Percentiles rank a stretch among this genome's conserved stretches.
Evolutionary conservation across 2,797 vertebrate genomes (phyloP).

Genomic region (Halcyon leucocephala): DNA sequence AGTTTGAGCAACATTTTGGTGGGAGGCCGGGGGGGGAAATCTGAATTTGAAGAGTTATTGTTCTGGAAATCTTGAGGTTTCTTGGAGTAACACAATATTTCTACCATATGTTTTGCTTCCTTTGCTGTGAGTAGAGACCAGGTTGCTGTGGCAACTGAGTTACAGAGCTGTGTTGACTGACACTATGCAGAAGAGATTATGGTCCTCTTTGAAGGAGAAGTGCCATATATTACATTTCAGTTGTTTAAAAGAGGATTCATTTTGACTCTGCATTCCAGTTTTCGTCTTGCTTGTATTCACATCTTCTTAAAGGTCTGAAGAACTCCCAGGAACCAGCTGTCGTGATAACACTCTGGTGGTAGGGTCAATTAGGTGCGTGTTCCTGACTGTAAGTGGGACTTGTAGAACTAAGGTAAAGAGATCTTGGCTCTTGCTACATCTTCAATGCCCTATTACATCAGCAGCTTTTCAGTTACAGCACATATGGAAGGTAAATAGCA

Average conservation of each 20-base stretch:
- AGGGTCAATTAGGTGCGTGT: neutral
- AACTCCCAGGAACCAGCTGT: neutral
- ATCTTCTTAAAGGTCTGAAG: neutral
- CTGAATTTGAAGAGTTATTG: neutral
- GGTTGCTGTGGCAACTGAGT: slow-evolving; percentile 60
- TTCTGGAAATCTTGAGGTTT: slow-evolving; percentile 29
- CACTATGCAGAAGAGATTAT: neutral
- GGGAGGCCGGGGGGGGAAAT: neutral
- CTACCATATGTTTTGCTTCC: slow-evolving; percentile 51
- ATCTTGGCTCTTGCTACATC: neutral
- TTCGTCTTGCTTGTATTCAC: neutral
- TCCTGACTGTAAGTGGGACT: neutral
- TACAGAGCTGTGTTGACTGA: slow-evolving; percentile 25
- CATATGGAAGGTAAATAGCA: neutral
- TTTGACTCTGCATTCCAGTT: neutral
- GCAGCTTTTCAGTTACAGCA: neutral
- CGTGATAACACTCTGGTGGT: neutral
- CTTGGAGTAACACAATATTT: slow-evolving; percentile 5
- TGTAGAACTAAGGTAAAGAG: neutral
- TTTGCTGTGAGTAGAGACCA: slow-evolving; percentile 5
- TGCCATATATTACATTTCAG: neutral
- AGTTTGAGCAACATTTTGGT: neutral
- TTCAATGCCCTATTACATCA: neutral
- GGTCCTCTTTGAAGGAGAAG: neutral
- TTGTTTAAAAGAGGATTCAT: neutral